Evolutionary conservation across 2,888 invertebrate genomes (phyloP).

Genomic region (Limnephilus rhombicus): DNA sequence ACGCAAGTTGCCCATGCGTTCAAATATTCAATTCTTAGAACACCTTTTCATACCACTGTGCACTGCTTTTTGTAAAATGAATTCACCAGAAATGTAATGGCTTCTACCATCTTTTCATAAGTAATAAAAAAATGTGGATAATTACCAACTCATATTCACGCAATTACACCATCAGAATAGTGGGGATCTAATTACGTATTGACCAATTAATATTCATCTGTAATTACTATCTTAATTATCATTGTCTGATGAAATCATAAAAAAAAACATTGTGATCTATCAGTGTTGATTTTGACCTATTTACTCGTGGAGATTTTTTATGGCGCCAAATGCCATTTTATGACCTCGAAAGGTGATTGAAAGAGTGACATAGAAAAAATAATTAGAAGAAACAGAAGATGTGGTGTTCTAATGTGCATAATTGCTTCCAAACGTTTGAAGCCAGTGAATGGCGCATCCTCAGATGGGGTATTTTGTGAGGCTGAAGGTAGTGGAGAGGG

Average conservation of each 20-base stretch:
- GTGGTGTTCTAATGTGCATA: too few relatives aligned
- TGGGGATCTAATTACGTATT: not conserved
- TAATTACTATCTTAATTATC: not conserved
- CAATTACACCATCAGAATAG: not conserved
- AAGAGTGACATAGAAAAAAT: not conserved
- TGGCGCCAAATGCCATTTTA: not conserved
- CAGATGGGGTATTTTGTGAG: too few relatives aligned
- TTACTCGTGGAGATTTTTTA: not conserved
- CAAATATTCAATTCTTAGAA: too few relatives aligned
- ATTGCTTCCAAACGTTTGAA: too few relatives aligned
- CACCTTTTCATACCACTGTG: not conserved
- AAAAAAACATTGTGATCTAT: not conserved
- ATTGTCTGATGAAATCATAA: not conserved
- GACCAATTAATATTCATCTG: not conserved
- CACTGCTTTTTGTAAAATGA: not conserved
- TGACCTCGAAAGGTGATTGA: not conserved
- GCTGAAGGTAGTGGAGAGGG: too few relatives aligned
- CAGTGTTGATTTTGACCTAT: not conserved
- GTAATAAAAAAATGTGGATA: not conserved
- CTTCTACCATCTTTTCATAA: not conserved
- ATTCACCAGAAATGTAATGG: not conserved
- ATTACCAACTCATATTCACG: not conserved
- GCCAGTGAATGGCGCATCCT: too few relatives aligned
- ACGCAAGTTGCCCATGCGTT: too few relatives aligned
- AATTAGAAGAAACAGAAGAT: too few relatives aligned